These are phyloP conservation scores for Tetheella fluctuosa DNA, from an alignment of 2,888 invertebrate genomes.

Conservation along the genomic window DNA sequence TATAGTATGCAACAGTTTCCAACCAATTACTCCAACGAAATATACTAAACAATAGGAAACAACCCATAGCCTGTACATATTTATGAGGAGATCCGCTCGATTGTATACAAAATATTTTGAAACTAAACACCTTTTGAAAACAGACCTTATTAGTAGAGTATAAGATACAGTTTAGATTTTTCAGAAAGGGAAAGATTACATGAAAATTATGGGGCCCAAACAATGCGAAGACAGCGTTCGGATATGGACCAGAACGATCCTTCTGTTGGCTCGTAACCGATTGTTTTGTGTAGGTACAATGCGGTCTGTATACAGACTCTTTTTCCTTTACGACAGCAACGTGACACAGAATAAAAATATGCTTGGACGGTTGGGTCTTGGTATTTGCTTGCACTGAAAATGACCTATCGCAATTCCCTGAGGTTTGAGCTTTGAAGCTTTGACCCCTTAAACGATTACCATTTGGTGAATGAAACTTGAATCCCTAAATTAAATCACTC, in stretches of 20 bases:
- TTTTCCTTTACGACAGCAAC: conserved; percentile 11
- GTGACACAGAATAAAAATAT: conserved; percentile 26
- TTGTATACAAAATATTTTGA: conserved; percentile 13
- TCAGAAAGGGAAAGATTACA: conserved; percentile 16
- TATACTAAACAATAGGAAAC: conserved; percentile 53
- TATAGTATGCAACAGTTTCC: conserved; percentile 44
- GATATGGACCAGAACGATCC: conserved; percentile 31
- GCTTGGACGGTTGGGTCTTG: background rate
- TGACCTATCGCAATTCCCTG: too few relatives aligned
- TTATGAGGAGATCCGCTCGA: conserved; percentile 43
- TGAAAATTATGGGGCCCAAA: background rate
- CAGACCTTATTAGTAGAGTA: conserved; percentile 11
- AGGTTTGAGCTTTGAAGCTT: too few relatives aligned
- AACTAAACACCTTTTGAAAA: conserved; percentile 7
- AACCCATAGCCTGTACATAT: conserved; percentile 50
- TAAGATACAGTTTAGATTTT: background rate
- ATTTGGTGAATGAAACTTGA: too few relatives aligned
- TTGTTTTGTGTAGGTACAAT: conserved; percentile 39
- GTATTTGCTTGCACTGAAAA: too few relatives aligned
- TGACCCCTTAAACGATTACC: too few relatives aligned
- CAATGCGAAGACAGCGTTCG: background rate
- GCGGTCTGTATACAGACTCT: conserved; percentile 6
- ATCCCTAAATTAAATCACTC: too few relatives aligned
- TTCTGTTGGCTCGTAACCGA: conserved; percentile 45
- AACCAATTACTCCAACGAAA: conserved; percentile 56